Evolutionary conservation across 1,140 invertebrate genomes (phyloP).

Genomic region (Heliconius hermathena): DNA sequence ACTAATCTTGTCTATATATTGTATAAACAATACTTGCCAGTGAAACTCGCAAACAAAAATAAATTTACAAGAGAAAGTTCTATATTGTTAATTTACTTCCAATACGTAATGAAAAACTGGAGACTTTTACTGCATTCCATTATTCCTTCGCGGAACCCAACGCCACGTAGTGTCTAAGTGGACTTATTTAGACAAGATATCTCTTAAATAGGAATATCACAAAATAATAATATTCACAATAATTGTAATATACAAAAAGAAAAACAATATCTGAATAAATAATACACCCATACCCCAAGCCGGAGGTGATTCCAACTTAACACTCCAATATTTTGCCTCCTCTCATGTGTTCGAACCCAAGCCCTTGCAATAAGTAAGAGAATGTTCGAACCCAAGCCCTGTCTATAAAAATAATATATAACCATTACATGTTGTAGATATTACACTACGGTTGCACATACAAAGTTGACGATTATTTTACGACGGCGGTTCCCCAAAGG

Average conservation of each 20-base stretch:
- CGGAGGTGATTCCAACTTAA: background rate
- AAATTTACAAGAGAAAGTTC: background rate
- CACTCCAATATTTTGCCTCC: background rate
- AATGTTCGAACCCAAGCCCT: background rate
- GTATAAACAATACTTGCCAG: background rate
- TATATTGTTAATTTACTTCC: too few species aligned
- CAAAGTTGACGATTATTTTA: slow-evolving; percentile 32
- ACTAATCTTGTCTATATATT: background rate
- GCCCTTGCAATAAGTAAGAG: background rate
- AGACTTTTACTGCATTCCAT: too few species aligned
- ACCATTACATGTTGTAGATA: background rate
- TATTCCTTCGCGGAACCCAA: too few species aligned
- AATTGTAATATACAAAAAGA: too few species aligned
- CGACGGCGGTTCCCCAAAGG: slow-evolving; percentile 46
- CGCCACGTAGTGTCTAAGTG: too few species aligned
- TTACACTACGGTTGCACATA: slow-evolving; percentile 23
- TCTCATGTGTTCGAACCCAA: background rate
- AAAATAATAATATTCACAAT: too few species aligned
- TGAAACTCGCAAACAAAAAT: background rate
- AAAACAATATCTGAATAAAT: background rate
- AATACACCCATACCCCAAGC: background rate
- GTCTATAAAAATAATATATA: slow-evolving; percentile 4
- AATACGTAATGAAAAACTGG: too few species aligned
- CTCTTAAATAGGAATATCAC: too few species aligned
- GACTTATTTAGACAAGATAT: too few species aligned